These are phyloP conservation scores for Conus ventricosus DNA, from an alignment of 1,140 invertebrate genomes.

Conservation along the genomic window DNA sequence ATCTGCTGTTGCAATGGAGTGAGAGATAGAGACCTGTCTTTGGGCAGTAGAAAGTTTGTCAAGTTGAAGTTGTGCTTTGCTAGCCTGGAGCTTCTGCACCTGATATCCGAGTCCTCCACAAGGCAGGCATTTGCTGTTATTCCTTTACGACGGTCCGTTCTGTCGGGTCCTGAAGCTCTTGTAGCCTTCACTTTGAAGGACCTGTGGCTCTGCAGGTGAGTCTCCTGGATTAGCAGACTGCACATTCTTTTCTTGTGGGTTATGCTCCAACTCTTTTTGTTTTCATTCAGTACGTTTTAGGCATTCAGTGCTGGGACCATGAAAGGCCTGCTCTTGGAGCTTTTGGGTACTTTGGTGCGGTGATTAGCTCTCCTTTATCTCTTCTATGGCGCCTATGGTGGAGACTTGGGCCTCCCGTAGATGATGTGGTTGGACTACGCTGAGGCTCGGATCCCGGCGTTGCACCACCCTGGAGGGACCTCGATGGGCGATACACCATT, in stretches of 20 bases:
- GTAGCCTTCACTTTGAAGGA: conserved; percentile 12
- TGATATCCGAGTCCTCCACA: neutral
- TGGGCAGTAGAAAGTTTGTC: conserved; percentile 24
- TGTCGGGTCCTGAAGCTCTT: neutral
- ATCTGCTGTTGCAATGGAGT: neutral
- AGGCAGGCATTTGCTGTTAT: neutral
- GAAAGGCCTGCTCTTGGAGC: neutral
- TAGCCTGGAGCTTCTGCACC: neutral
- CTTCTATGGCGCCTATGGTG: too few species aligned
- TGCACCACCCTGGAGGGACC: neutral
- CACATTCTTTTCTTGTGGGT: neutral
- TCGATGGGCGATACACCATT: neutral
- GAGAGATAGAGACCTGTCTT: conserved; percentile 12
- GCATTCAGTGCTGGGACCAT: neutral
- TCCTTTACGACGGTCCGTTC: neutral
- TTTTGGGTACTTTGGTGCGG: neutral
- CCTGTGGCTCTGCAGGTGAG: neutral
- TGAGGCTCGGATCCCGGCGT: neutral
- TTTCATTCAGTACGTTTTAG: neutral
- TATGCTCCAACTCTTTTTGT: neutral
- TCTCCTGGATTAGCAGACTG: conserved; percentile 25
- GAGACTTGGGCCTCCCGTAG: neutral
- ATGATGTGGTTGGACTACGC: neutral
- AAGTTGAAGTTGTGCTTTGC: neutral
- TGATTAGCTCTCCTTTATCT: too few species aligned